Evolutionary conservation across 2,888 invertebrate species (phyloP).

Genomic region (Ptilodon capucinus): DNA sequence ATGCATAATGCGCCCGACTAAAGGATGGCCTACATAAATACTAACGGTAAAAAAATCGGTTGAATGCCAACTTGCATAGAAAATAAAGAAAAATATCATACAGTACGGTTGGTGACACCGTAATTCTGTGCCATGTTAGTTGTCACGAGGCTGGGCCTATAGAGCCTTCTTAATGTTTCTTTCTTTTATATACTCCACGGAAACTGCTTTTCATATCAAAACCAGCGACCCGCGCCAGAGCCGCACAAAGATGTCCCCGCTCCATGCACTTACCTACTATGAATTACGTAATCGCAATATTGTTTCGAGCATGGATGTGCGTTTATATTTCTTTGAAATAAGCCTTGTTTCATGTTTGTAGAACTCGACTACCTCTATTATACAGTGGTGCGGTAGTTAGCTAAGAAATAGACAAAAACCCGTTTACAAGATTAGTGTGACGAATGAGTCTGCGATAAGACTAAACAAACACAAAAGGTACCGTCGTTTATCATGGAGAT

Average conservation of each 20-base stretch:
- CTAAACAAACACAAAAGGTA: slow-evolving; percentile 31
- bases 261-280: slow-evolving; percentile 70
- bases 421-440: slow-evolving; percentile 34
- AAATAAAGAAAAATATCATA: slow-evolving; percentile 1
- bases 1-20: no score
- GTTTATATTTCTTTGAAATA: slow-evolving; percentile 55
- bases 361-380: slow-evolving; percentile 41
- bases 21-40: no score
- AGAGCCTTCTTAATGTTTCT: slow-evolving; percentile 51
- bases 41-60: background rate
- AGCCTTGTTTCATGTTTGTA: slow-evolving; percentile 45
- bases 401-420: slow-evolving; percentile 35
- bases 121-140: slow-evolving; percentile 40
- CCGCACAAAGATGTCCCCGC: slow-evolving; percentile 62
- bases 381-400: slow-evolving; percentile 37
- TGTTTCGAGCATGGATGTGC: slow-evolving; percentile 58
- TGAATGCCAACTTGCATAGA: slow-evolving; percentile 3
- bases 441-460: slow-evolving; percentile 40
- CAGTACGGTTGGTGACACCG: slow-evolving; percentile 13
- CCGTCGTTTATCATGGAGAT: slow-evolving; percentile 35
- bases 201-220: slow-evolving; percentile 77
- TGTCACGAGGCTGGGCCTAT: slow-evolving; percentile 38
- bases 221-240: slow-evolving; percentile 62
- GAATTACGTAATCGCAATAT: slow-evolving; percentile 71
- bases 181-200: slow-evolving; percentile 70